Conservation (phyloP, 2,113 vertebrate species). For the Oenanthe melanoleuca region DNA sequence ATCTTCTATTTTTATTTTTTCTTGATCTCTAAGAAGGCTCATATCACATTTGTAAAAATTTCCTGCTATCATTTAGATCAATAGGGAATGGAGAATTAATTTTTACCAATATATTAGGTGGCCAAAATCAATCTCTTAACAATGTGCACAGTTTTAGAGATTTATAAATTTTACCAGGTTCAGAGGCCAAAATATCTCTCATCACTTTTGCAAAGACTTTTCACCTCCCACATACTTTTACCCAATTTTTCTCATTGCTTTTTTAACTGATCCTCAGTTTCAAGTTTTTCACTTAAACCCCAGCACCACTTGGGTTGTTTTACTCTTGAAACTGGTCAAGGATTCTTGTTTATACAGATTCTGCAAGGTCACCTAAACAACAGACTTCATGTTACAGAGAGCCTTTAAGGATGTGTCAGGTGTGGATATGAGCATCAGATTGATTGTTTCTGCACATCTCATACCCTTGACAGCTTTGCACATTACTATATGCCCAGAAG, state of each 20-base stretch:
- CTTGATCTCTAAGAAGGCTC: neutral
- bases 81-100: neutral
- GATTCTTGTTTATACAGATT: neutral
- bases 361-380: neutral
- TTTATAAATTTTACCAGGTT: neutral
- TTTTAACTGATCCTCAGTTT: neutral
- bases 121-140: neutral
- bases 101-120: neutral
- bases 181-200: neutral
- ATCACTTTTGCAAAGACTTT: neutral
- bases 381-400: neutral
- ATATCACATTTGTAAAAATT: neutral
- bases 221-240: neutral
- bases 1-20: neutral
- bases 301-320: neutral
- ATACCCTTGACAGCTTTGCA: neutral
- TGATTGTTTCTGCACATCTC: neutral
- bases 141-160: neutral
- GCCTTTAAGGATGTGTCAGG: neutral
- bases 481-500: neutral
- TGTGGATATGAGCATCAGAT: neutral
- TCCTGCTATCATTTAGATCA: neutral
- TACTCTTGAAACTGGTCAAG: neutral
- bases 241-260: neutral
- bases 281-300: neutral